phyloP scores from a whole-genome alignment of 1,140 invertebrate species.

The Lordiphosa mommai region DNA sequence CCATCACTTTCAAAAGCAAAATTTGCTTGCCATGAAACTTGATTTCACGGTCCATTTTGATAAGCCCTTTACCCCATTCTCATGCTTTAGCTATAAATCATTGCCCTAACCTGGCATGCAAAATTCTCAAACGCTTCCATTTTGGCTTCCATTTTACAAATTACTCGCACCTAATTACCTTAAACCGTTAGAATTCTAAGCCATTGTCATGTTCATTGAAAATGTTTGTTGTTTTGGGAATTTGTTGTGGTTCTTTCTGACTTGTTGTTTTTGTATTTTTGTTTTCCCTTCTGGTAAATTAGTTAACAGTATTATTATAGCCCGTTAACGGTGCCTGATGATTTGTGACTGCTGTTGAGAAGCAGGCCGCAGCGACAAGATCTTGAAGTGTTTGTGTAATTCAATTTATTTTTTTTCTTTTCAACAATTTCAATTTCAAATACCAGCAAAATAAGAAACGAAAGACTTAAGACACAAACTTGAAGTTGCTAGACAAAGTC shows the following conservation, averaged over 20 bases:
- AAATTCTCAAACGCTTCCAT: constrained; percentile 18
- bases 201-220: constrained; percentile 55
- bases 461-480: constrained; percentile 71
- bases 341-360: constrained; percentile 55
- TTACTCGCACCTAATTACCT: constrained; percentile 65
- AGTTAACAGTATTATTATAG: constrained; percentile 73
- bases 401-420: constrained; percentile 42
- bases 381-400: constrained; percentile 46
- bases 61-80: constrained; percentile 54
- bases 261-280: constrained; percentile 54
- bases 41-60: constrained; percentile 29
- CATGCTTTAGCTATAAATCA: constrained; percentile 29
- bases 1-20: constrained; percentile 68
- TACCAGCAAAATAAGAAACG: constrained; percentile 31
- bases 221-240: constrained; percentile 22
- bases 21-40: constrained; percentile 21
- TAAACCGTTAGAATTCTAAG: constrained; percentile 44
- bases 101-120: constrained; percentile 25
- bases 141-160: constrained; percentile 22
- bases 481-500: constrained; percentile 54
- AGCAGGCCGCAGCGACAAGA: constrained; percentile 41
- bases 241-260: constrained; percentile 40
- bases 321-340: constrained; percentile 64
- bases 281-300: constrained; percentile 50
- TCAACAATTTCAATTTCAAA: constrained; percentile 38